These are phyloP conservation scores for Cataglyphis livida DNA, from an alignment of 2,888 invertebrate species.

Conservation along the genomic window DNA sequence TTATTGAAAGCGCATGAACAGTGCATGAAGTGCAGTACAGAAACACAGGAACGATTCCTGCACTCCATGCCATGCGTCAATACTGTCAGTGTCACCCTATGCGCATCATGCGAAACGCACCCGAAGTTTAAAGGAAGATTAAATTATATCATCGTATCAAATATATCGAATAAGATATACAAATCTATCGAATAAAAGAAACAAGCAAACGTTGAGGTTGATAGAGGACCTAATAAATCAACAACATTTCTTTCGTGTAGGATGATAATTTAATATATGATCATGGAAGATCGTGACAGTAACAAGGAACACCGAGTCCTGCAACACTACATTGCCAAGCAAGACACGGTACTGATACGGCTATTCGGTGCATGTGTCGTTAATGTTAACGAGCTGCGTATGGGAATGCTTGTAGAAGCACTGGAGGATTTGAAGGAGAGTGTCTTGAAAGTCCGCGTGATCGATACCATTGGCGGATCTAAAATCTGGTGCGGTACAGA, in stretches of 20 bases:
- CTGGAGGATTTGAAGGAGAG: constrained; percentile 75
- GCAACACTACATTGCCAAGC: constrained; percentile 76
- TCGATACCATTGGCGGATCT: constrained; percentile 68
- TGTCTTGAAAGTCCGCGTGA: constrained; percentile 74
- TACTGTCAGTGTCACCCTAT: neutral
- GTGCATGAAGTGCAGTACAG: neutral
- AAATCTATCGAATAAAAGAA: neutral
- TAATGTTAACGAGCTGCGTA: constrained; percentile 72
- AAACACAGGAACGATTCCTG: neutral
- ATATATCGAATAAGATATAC: neutral
- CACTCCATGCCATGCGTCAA: neutral
- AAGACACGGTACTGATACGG: constrained; percentile 72
- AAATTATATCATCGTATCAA: neutral
- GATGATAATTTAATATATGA: constrained; percentile 21
- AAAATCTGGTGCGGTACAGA: constrained; percentile 80
- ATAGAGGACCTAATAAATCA: neutral
- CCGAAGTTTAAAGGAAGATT: neutral
- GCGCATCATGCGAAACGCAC: neutral
- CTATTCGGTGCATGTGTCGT: constrained; percentile 75
- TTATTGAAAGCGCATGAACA: neutral
- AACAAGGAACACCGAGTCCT: constrained; percentile 62
- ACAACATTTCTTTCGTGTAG: neutral
- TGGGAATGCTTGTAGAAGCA: constrained; percentile 80
- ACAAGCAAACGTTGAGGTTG: constrained; percentile 12
- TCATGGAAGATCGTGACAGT: constrained; percentile 59